Conservation (phyloP, 2,797 vertebrate species). For the Enteromius argenteus region DNA sequence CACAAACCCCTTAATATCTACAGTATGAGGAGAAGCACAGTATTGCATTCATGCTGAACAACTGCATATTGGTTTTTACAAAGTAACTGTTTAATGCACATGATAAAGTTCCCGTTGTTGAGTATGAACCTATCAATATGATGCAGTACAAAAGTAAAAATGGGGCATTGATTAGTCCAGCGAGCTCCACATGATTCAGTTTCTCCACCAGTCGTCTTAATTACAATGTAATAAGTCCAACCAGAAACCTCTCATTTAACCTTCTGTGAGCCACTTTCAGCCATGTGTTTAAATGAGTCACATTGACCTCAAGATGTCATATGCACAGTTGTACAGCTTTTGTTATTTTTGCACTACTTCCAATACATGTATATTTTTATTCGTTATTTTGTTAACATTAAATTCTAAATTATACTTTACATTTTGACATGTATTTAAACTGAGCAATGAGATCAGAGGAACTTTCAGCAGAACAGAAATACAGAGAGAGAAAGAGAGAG, state of each 20-base stretch:
- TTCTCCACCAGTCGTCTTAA: conserved; percentile 24
- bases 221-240: conserved; percentile 10
- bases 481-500: neutral
- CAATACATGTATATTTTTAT: neutral
- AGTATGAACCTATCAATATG: neutral
- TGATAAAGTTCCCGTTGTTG: neutral
- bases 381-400: neutral
- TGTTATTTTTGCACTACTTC: neutral
- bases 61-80: neutral
- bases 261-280: conserved; percentile 16
- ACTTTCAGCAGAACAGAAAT: neutral
- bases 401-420: neutral
- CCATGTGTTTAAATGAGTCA: conserved; percentile 72
- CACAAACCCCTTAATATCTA: neutral
- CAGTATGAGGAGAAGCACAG: conserved; percentile 12
- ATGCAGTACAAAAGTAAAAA: conserved; percentile 1
- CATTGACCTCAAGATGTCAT: conserved; percentile 74
- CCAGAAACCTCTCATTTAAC: conserved; percentile 10
- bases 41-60: neutral
- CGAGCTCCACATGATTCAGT: conserved; percentile 13
- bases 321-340: conserved; percentile 58
- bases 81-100: neutral
- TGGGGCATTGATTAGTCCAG: neutral
- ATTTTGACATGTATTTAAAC: no score
- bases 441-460: neutral